These are phyloP conservation scores for Dipodomys merriami DNA, from an alignment of 2,113 vertebrate genomes.

Conservation along the genomic window DNA sequence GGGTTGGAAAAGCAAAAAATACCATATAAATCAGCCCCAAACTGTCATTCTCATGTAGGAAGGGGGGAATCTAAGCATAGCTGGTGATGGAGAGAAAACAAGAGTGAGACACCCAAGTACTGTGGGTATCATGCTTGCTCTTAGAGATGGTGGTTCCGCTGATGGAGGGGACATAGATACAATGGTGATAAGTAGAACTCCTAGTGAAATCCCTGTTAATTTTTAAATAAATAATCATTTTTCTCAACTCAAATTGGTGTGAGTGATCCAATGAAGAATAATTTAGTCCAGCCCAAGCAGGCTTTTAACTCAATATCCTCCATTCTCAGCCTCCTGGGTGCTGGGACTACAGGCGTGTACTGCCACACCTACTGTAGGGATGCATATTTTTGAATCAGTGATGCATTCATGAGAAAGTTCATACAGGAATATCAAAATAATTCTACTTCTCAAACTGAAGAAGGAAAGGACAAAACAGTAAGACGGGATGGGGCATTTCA, in stretches of 20 bases:
- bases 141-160: not conserved
- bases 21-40: not conserved
- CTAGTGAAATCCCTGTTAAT: rapidly evolving
- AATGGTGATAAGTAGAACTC: not conserved
- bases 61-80: not conserved
- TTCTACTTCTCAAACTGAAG: not conserved
- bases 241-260: not conserved
- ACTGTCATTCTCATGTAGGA: not conserved
- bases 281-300: too few species aligned
- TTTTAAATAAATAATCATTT: not conserved
- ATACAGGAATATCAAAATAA: not conserved
- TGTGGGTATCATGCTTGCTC: not conserved
- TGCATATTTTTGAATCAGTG: not conserved
- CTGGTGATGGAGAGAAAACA: not conserved
- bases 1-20: not conserved
- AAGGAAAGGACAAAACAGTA: not conserved
- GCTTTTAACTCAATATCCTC: not conserved
- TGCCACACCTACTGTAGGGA: not conserved
- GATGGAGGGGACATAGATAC: not conserved
- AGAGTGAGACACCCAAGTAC: rapidly evolving
- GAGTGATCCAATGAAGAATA: too few species aligned
- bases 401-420: not conserved
- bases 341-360: not conserved
- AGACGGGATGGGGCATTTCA: too few species aligned
- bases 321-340: not conserved